Conservation (phyloP, 2,113 vertebrate species). For the Brachyhypopomus occidentalis region DNA sequence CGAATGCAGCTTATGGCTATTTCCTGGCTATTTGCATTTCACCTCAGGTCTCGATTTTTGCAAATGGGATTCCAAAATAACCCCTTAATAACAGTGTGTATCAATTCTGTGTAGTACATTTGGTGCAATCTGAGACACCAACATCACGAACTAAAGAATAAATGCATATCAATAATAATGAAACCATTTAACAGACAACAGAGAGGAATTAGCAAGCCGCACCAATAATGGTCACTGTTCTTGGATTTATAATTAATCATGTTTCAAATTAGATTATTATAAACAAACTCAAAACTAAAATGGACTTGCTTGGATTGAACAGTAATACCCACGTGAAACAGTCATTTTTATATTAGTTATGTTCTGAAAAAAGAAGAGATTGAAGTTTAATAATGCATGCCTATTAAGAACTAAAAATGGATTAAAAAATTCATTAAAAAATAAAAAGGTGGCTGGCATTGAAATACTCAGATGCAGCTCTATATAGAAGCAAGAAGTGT, state of each 20-base stretch:
- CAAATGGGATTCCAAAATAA: no score
- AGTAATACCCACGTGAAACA: neutral
- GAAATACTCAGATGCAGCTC: neutral
- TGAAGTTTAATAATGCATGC: neutral
- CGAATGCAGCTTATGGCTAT: no score
- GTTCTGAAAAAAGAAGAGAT: neutral
- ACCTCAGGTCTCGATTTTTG: no score
- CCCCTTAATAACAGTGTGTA: no score
- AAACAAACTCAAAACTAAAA: no score
- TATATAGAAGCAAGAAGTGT: neutral
- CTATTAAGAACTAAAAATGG: neutral
- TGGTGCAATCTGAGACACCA: no score
- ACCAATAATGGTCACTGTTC: neutral
- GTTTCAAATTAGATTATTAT: no score
- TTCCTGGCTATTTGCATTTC: no score
- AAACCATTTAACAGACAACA: neutral
- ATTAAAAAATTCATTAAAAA: neutral
- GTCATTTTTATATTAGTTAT: neutral
- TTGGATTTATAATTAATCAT: neutral
- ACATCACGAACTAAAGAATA: no score
- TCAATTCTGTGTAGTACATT: no score
- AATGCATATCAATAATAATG: no score
- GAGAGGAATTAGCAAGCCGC: neutral
- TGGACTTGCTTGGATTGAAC: neutral
- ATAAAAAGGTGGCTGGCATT: neutral